These are phyloP conservation scores for Furcifer pardalis DNA, from an alignment of 2,797 vertebrate species.

Conservation along the genomic window DNA sequence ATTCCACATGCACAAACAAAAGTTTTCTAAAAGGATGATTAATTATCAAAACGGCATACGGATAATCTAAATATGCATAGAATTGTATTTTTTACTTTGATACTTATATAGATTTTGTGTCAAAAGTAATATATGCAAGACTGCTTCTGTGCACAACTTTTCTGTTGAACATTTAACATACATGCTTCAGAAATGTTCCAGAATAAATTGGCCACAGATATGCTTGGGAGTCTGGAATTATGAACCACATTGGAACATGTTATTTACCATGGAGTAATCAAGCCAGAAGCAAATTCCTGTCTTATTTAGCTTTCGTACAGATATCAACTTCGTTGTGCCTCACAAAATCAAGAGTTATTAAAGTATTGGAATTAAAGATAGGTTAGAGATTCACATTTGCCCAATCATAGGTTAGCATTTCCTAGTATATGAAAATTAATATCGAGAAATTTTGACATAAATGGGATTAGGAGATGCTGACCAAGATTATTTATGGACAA, in stretches of 20 bases:
- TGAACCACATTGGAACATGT: not conserved
- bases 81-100: not conserved
- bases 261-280: not conserved
- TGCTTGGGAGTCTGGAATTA: not conserved
- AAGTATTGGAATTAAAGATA: not conserved
- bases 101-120: no score
- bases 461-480: not conserved
- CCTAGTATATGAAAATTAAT: not conserved
- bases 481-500: constrained; percentile 3
- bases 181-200: not conserved
- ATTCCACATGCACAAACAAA: not conserved
- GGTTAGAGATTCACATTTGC: not conserved
- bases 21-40: not conserved
- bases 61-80: not conserved
- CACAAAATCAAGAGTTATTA: not conserved
- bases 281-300: not conserved
- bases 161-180: not conserved
- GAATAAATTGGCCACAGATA: not conserved
- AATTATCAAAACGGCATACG: not conserved
- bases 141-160: not conserved
- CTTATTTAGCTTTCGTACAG: not conserved
- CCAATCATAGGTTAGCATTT: not conserved
- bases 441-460: not conserved
- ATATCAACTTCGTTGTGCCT: not conserved
- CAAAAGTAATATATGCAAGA: not conserved